Evolutionary conservation across 2,797 vertebrate genomes (phyloP), one percentile per base, ranked within the genome.

Genomic region (Micropoecilia bifurca): DNA sequence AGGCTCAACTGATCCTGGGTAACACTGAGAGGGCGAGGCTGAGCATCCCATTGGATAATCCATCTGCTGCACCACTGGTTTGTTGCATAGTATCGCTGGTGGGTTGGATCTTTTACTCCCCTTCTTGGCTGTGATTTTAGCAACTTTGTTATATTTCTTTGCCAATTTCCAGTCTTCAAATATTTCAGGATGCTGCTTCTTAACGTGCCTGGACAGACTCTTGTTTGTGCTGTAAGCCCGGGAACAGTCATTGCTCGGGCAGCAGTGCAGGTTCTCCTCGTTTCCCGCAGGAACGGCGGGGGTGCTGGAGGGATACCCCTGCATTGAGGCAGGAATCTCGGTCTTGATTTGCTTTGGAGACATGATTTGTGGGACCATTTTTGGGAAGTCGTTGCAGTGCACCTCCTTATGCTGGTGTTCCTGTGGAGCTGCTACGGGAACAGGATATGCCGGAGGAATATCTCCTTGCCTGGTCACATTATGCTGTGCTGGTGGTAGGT

Each of bases 141-240:
- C 95, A 7, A 97, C 96, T 93, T 96, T 98, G 93, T 97, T 99
- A 73, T 96, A 99, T 85, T 96, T 99, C 83, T 97, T 97, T 36
- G 98, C 97, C 85, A 98, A 93, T 93, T 99, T 99, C 97, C 98
- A 99, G 85, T 97, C 96, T 83, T 97, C 96, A 46, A 99, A 99
- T 81, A 98, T 98, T 88, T 99, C 97, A 25, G 98, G 97, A 84
- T 99, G 99, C 48, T 97, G 96, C 81, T 98, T 98, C 92, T 99
- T 99, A 92, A 99, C 98, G 73, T 99, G 99, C 86, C 99, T 97
- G 20, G 98, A 98, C 88, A 99, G 97, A 94, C 99, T 99, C 91
- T 99, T 99, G 72, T 97, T 97, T 3, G 98, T 99, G 91, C 98
- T 99, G 84, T 99, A 99, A 0, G 96, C 96, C 86, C 99, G 95